Evolutionary conservation across 2,888 invertebrate genomes (phyloP), one percentile per base, ranked within the genome.

Genomic region (Sisyra nigra): DNA sequence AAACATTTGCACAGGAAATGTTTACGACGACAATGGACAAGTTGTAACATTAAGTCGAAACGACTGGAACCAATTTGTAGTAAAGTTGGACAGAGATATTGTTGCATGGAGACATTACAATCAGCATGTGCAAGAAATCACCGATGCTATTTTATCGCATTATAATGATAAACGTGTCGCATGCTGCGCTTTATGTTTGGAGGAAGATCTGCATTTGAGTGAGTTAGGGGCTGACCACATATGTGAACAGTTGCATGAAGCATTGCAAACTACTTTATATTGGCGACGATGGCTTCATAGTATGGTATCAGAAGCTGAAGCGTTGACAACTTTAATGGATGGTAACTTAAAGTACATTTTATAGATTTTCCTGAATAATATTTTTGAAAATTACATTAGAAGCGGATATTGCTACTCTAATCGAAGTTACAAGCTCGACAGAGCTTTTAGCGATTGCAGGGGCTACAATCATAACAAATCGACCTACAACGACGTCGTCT

Each of bases 261-360:
- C 39, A 24, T 24, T 39, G 24, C 17, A 39, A 39, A 39, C 39
- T 14, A 39, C 39, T 11, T 10, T 14, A 19, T 39, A 39, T 39
- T 39, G 39, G 39, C 39, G 39, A 17, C 17, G 18, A 11, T 39
- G 39, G 39, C 24, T 39, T 11, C 39, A 39, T 39, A n/a, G 10
- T 18, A 39, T 39, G 39, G 29, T 39, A 11, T 13, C 14, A 24
- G 39, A 39, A 19, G 17, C 39, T 14, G n/a, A 39, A 39, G 14
- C 39, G 10, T 39, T 39, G 24, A 18, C 19, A 14, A 19, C 18
- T 7, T 29, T 39, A 29, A 39, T 39, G 18, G 39, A 39, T 15
- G 31, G 34, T 42, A 24, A 24, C 7, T 24, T 24, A 5, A 3
- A 24, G 24, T 24, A 5, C 5, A 7, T 24, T 24, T 24, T 24